phyloP scores from a whole-genome alignment of 1,140 invertebrate genomes.

The Idris sp. region DNA sequence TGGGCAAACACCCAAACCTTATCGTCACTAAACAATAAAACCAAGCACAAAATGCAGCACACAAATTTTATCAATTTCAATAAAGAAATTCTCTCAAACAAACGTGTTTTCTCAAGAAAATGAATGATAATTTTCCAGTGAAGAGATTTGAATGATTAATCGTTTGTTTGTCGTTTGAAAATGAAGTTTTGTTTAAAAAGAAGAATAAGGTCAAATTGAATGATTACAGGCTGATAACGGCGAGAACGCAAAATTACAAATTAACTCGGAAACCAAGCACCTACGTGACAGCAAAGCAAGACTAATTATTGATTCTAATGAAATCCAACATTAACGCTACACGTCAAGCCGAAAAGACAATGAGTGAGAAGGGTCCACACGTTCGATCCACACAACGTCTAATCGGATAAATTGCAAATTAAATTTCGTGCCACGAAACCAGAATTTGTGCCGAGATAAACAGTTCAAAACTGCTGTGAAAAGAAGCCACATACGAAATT shows the following conservation, averaged over 20 bases:
- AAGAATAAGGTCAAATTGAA: no score
- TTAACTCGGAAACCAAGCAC: constrained; percentile 16
- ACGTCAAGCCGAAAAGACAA: constrained; percentile 50
- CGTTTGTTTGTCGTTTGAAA: no score
- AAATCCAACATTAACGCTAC: constrained; percentile 60
- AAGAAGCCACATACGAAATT: background rate
- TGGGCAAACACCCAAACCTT: constrained; percentile 40
- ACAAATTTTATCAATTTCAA: no score
- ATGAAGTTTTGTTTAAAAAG: no score
- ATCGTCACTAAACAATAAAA: constrained; percentile 26
- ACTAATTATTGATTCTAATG: constrained; percentile 60
- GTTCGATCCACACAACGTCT: constrained; percentile 41
- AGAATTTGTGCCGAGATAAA: constrained; percentile 21
- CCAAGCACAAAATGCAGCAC: background rate
- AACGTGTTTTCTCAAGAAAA: no score
- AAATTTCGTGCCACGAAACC: constrained; percentile 39
- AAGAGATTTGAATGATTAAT: no score
- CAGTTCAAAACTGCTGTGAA: constrained; percentile 20
- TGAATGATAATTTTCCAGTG: no score
- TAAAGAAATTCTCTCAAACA: no score
- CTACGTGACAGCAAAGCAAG: constrained; percentile 14
- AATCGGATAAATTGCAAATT: constrained; percentile 49
- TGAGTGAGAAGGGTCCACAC: constrained; percentile 56
- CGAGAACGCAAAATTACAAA: constrained; percentile 31
- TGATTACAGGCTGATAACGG: constrained; percentile 24